These are phyloP conservation scores for Columba livia DNA, from an alignment of 2,113 vertebrate genomes.

Conservation along the genomic window DNA sequence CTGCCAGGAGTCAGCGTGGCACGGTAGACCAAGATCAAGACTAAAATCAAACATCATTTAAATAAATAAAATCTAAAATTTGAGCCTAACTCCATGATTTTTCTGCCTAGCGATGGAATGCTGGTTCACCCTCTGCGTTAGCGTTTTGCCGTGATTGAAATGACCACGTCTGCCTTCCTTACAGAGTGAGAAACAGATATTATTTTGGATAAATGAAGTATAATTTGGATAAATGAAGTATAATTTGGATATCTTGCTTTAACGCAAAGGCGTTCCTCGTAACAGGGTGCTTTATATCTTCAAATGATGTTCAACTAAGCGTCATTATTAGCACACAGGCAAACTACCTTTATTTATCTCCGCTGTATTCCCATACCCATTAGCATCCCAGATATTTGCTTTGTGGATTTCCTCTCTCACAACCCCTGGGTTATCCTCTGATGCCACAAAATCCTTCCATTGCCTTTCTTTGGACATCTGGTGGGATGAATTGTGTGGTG, in stretches of 20 bases:
- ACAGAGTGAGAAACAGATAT: background rate
- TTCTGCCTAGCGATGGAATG: background rate
- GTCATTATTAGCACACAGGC: background rate
- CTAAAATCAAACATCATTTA: background rate
- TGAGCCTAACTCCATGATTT: background rate
- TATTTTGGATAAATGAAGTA: background rate
- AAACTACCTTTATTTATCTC: background rate
- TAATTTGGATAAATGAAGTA: background rate
- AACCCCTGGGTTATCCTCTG: background rate
- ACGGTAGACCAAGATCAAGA: background rate
- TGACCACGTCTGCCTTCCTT: background rate
- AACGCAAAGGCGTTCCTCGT: background rate
- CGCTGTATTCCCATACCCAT: background rate
- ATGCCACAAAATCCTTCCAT: background rate
- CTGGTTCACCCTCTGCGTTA: background rate
- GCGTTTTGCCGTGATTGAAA: background rate
- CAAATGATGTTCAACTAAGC: background rate
- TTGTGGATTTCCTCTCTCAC: background rate
- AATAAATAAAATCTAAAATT: background rate
- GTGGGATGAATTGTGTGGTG: background rate
- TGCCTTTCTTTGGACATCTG: constrained; percentile 40
- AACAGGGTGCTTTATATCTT: background rate
- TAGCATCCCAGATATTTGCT: background rate
- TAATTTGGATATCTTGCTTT: background rate
- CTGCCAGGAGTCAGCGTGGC: background rate